phyloP scores from a whole-genome alignment of 2,888 invertebrate species.

The Lobophora halterata region DNA sequence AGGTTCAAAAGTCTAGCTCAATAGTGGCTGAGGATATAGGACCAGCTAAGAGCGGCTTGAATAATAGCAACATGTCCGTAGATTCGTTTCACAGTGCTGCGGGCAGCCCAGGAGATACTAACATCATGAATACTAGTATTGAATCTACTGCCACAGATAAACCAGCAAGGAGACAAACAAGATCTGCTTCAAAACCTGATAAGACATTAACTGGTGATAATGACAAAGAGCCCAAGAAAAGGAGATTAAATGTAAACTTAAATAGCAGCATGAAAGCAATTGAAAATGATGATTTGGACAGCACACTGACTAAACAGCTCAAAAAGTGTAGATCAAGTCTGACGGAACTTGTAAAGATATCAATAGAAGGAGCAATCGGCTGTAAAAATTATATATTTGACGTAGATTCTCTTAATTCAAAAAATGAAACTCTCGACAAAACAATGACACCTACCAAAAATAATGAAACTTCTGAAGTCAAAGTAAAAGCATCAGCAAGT shows the following conservation, averaged over 20 bases:
- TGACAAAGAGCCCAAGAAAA: slow-evolving; percentile 9
- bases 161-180: slow-evolving; percentile 19
- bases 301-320: neutral
- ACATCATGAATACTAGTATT: neutral
- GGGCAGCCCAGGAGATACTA: slow-evolving; percentile 47
- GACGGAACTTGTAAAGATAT: neutral
- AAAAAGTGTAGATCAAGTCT: slow-evolving; percentile 17
- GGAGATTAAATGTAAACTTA: slow-evolving; percentile 15
- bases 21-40: slow-evolving; percentile 34
- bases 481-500: slow-evolving; percentile 3
- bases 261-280: neutral
- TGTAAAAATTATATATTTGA: slow-evolving; percentile 15
- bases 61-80: slow-evolving; percentile 46
- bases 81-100: slow-evolving; percentile 69
- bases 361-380: slow-evolving; percentile 2
- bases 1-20: slow-evolving; percentile 36
- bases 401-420: too few relatives aligned
- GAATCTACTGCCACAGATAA: slow-evolving; percentile 11
- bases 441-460: slow-evolving; percentile 8
- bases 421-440: slow-evolving; percentile 27
- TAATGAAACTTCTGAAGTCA: slow-evolving; percentile 13
- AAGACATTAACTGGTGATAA: slow-evolving; percentile 3
- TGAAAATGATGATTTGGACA: slow-evolving; percentile 2
- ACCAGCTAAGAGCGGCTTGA: slow-evolving; percentile 26
- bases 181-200: slow-evolving; percentile 18